Conservation (phyloP, 2,797 vertebrate genomes). For the Lates japonicus region DNA sequence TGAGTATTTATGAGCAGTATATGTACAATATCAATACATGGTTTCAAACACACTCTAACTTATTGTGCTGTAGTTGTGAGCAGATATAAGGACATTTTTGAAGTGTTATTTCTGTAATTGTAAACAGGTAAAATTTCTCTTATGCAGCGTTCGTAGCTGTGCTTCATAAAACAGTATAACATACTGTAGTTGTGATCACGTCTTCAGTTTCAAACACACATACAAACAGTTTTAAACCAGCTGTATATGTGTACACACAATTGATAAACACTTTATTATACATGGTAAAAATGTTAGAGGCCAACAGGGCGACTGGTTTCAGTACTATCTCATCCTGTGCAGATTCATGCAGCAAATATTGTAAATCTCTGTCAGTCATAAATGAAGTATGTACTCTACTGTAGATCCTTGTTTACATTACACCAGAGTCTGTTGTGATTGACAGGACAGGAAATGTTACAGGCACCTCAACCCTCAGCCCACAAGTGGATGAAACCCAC, state of each 20-base stretch:
- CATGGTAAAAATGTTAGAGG: too few relatives aligned
- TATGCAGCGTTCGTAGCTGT: too few relatives aligned
- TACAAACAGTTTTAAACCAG: too few relatives aligned
- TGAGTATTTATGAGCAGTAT: neutral
- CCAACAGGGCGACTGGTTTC: neutral
- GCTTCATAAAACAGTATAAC: too few relatives aligned
- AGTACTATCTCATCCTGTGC: neutral
- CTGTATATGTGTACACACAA: too few relatives aligned
- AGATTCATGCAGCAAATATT: neutral
- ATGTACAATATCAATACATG: too few relatives aligned
- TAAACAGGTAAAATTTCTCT: too few relatives aligned
- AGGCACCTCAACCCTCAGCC: neutral
- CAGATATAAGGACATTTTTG: neutral
- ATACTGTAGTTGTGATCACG: too few relatives aligned
- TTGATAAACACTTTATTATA: too few relatives aligned
- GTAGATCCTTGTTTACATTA: neutral
- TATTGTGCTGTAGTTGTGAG: neutral
- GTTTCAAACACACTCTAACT: neutral
- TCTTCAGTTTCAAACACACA: too few relatives aligned
- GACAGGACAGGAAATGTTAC: neutral
- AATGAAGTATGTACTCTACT: neutral
- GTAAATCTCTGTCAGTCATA: neutral
- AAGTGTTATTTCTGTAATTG: too few relatives aligned
- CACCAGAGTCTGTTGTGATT: constrained; percentile 1
- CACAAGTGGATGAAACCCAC: constrained; percentile 3